phyloP scores from a whole-genome alignment of 1,140 invertebrate species.

The Camponotus pennsylvanicus region DNA sequence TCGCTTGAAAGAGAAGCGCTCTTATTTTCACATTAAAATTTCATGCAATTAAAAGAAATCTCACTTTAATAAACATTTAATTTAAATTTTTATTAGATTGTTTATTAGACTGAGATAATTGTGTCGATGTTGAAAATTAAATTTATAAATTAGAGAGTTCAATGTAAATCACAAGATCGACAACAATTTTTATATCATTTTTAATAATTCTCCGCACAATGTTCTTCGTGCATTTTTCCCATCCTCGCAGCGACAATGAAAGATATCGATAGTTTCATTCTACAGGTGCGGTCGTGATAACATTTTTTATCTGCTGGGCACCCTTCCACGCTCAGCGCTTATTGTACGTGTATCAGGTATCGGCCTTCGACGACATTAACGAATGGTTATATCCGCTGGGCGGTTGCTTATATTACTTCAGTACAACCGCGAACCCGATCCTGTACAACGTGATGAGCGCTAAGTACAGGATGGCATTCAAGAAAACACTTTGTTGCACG shows the following conservation, averaged over 20 bases:
- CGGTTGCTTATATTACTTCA: slow-evolving; percentile 95
- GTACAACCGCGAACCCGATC: slow-evolving; percentile 95
- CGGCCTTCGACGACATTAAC: slow-evolving; percentile 89
- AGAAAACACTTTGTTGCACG: slow-evolving; percentile 88
- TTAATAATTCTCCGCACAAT: neutral
- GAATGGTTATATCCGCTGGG: slow-evolving; percentile 93
- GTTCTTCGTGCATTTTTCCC: neutral
- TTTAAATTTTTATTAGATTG: neutral
- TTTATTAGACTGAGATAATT: too few species aligned
- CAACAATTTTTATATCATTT: neutral
- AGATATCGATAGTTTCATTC: slow-evolving; percentile 67
- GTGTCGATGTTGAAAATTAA: neutral
- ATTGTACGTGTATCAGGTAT: slow-evolving; percentile 90
- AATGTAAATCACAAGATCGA: neutral
- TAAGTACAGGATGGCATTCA: slow-evolving; percentile 94
- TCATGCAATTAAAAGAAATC: neutral
- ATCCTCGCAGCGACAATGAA: slow-evolving; percentile 15
- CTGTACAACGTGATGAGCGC: slow-evolving; percentile 97
- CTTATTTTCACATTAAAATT: neutral
- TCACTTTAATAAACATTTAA: neutral
- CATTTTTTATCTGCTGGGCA: slow-evolving; percentile 98
- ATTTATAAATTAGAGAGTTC: neutral
- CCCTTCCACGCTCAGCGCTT: slow-evolving; percentile 97
- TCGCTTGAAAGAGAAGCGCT: neutral
- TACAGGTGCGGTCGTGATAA: slow-evolving; percentile 97